A percentile compares a stretch with the other conserved stretches of the same genome.
phyloP scores from a whole-genome alignment of 2,797 vertebrate species.

The Synanceia verrucosa region DNA sequence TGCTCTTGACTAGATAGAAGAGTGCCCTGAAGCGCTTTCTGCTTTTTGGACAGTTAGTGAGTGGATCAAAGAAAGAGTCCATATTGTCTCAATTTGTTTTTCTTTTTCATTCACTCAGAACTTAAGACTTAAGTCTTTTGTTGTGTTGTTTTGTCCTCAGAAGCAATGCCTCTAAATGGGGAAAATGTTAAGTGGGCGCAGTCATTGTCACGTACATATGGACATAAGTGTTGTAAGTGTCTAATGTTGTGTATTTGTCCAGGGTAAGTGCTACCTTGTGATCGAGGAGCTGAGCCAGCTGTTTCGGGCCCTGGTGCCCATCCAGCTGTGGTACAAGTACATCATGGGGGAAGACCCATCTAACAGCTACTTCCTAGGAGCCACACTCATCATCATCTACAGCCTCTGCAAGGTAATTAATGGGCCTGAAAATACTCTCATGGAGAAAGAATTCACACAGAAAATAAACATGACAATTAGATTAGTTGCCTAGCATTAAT shows the following conservation, averaged over 20 bases:
- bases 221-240: not conserved
- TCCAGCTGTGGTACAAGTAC: constrained; percentile 99
- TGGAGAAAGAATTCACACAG: not conserved
- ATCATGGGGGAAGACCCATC: constrained; percentile 96
- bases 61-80: constrained; percentile 45
- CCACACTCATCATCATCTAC: constrained; percentile 93
- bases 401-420: constrained; percentile 93
- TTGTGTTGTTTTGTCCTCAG: not conserved
- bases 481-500: not conserved
- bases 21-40: constrained; percentile 57
- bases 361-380: constrained; percentile 94
- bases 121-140: not conserved
- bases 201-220: not conserved
- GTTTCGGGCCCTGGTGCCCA: constrained; percentile 93
- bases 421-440: not conserved
- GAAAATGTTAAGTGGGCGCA: not conserved
- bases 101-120: constrained; percentile 5
- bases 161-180: not conserved
- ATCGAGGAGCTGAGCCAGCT: constrained; percentile 99
- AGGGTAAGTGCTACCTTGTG: constrained; percentile 96
- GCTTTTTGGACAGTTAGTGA: constrained; percentile 34
- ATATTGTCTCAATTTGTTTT: constrained; percentile 13
- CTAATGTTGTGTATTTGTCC: constrained; percentile 41
- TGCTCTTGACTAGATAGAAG: constrained; percentile 78
- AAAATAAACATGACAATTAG: not conserved